phyloP scores from a whole-genome alignment of 2,888 invertebrate species.

The Meta bourneti region DNA sequence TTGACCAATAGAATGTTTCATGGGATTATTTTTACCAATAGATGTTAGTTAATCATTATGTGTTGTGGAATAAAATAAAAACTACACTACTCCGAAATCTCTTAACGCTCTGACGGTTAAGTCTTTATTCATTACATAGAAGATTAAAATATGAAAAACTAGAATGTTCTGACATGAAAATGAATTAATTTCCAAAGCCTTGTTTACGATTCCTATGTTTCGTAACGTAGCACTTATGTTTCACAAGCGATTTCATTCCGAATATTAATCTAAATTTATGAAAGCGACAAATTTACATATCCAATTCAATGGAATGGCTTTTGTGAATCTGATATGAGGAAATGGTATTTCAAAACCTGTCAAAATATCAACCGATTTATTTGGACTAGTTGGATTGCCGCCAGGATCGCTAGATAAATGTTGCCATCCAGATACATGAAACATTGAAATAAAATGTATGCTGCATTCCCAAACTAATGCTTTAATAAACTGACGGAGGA shows the following conservation, averaged over 20 bases:
- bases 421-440: not conserved
- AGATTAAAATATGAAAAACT: no score
- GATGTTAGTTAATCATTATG: no score
- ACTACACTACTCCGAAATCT: no score
- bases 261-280: slow-evolving; percentile 1
- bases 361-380: not conserved
- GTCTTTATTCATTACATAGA: no score
- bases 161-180: not conserved
- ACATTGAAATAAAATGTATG: not conserved
- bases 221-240: not conserved
- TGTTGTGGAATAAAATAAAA: no score
- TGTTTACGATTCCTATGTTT: not conserved
- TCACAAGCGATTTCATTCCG: not conserved
- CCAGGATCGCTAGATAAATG: not conserved
- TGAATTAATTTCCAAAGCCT: not conserved
- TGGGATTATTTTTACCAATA: no score
- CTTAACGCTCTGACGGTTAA: no score
- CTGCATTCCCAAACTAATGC: not conserved
- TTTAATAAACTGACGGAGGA: not conserved
- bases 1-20: no score
- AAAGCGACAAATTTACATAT: not conserved
- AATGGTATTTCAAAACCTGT: not conserved
- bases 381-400: not conserved
- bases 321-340: not conserved
- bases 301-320: not conserved